phyloP scores from a whole-genome alignment of 2,888 invertebrate genomes.

The Tenthredo scrophulariae region DNA sequence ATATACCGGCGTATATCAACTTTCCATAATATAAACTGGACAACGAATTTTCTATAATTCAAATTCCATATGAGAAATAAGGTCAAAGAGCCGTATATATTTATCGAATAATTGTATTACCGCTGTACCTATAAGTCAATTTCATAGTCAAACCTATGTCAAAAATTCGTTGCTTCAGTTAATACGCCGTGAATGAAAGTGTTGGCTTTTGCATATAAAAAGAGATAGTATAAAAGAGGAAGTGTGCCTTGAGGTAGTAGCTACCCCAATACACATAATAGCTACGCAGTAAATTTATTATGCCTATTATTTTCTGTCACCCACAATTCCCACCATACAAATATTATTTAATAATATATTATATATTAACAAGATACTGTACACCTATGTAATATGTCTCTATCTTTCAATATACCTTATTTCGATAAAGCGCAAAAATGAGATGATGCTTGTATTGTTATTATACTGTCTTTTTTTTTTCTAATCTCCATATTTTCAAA shows the following conservation, averaged over 20 bases:
- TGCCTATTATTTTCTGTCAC: slow-evolving; percentile 24
- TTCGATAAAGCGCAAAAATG: not conserved
- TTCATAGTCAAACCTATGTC: not conserved
- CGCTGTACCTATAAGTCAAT: not conserved
- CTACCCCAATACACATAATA: not conserved
- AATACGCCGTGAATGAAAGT: not conserved
- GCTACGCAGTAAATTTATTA: not conserved
- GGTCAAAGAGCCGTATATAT: not conserved
- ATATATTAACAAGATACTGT: slow-evolving; percentile 34
- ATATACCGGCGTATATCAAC: slow-evolving; percentile 8
- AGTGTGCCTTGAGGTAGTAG: not conserved
- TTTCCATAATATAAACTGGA: not conserved
- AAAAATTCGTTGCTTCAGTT: not conserved
- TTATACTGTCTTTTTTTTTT: not conserved
- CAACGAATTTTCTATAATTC: not conserved
- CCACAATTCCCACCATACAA: slow-evolving; percentile 33
- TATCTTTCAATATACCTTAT: slow-evolving; percentile 13
- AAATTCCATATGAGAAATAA: not conserved
- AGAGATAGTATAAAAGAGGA: slow-evolving; percentile 8
- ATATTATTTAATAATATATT: slow-evolving; percentile 40
- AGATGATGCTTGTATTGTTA: slow-evolving; percentile 41
- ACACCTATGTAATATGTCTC: not conserved
- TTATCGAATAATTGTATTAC: not conserved
- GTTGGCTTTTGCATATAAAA: slow-evolving; percentile 15
- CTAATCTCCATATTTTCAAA: slow-evolving; percentile 1